These are phyloP conservation scores for Heliconius eleuchia DNA, from an alignment of 1,140 invertebrate species.

Conservation along the genomic window DNA sequence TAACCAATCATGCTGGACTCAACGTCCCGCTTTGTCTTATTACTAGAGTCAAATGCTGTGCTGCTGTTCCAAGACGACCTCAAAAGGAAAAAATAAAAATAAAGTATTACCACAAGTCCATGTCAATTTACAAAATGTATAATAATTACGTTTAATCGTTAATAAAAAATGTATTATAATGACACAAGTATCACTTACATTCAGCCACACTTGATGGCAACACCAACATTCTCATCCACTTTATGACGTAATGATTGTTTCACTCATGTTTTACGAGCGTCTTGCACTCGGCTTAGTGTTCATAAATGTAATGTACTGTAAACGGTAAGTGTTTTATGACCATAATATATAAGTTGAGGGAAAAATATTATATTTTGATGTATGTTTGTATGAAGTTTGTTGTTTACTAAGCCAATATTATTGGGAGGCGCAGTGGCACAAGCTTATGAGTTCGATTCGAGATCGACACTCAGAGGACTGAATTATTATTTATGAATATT, in stretches of 20 bases:
- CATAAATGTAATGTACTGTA: constrained; percentile 11
- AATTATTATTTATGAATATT: too few relatives aligned
- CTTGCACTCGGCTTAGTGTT: constrained; percentile 2
- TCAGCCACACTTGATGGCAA: neutral
- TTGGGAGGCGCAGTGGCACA: too few relatives aligned
- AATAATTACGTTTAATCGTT: neutral
- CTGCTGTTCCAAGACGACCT: too few relatives aligned
- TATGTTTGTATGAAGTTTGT: neutral
- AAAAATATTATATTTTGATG: neutral
- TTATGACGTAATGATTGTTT: constrained; percentile 12
- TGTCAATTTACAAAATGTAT: neutral
- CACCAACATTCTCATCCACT: constrained; percentile 9
- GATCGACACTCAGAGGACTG: too few relatives aligned
- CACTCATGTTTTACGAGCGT: constrained; percentile 4
- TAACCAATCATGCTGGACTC: too few relatives aligned
- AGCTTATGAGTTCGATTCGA: too few relatives aligned
- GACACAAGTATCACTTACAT: neutral
- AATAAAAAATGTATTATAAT: neutral
- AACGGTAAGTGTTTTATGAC: neutral
- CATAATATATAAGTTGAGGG: neutral
- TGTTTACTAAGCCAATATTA: neutral
- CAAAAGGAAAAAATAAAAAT: too few relatives aligned
- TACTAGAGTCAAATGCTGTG: too few relatives aligned
- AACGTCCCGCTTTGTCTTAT: too few relatives aligned
- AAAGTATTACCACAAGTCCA: too few relatives aligned